Conservation (phyloP, 2,797 vertebrate species). For the Acanthornis magna region DNA sequence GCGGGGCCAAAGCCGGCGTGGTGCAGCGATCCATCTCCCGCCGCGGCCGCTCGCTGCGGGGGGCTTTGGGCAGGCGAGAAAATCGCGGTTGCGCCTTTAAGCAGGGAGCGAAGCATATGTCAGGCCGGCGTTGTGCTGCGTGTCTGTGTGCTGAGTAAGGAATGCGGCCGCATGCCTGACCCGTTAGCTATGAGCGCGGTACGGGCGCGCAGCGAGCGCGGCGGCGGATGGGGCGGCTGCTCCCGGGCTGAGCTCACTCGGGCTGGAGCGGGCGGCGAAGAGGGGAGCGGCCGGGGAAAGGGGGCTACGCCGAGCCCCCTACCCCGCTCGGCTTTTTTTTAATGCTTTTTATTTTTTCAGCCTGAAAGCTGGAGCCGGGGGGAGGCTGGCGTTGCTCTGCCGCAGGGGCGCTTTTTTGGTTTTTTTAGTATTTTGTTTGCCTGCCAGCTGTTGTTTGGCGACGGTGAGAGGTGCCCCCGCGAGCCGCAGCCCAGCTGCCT, state of each 20-base stretch:
- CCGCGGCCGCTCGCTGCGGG: neutral
- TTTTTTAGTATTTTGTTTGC: neutral
- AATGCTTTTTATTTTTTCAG: neutral
- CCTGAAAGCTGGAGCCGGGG: constrained; percentile 26
- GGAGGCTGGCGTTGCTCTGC: neutral
- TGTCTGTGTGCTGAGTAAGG: constrained; percentile 93
- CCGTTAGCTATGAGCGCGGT: constrained; percentile 88
- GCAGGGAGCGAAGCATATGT: constrained; percentile 38
- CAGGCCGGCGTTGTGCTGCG: constrained; percentile 76
- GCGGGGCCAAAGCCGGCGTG: neutral
- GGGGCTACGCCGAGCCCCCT: neutral
- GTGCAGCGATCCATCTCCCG: neutral
- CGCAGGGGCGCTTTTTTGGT: neutral
- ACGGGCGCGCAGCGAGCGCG: constrained; percentile 73
- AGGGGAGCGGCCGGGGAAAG: constrained; percentile 57
- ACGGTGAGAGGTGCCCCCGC: constrained; percentile 18
- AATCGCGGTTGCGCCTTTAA: constrained; percentile 65
- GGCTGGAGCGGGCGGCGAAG: constrained; percentile 60
- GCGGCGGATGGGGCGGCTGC: constrained; percentile 17
- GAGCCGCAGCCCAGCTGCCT: constrained; percentile 40
- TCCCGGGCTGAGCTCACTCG: constrained; percentile 81
- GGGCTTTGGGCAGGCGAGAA: neutral
- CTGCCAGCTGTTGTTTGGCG: constrained; percentile 49
- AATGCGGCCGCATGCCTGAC: constrained; percentile 92
- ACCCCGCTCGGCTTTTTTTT: neutral